Conservation (phyloP, 1,140 invertebrate species). For the Paralvinella palmiformis region DNA sequence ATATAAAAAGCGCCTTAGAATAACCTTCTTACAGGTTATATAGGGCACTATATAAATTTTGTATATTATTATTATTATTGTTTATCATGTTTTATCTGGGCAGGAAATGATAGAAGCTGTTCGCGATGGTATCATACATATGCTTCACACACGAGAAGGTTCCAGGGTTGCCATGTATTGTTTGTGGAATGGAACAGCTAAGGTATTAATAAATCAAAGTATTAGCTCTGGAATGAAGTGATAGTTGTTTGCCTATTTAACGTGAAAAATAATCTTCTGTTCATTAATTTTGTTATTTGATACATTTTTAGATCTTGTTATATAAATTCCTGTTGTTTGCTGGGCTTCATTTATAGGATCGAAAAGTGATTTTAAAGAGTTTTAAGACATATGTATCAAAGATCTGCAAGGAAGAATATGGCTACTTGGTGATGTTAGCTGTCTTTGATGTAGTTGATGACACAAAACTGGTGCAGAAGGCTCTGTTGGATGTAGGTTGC, state of each 20-base stretch:
- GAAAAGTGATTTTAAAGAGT: slow-evolving; percentile 65
- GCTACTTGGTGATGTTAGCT: slow-evolving; percentile 73
- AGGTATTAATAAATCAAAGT: slow-evolving; percentile 46
- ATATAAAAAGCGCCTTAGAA: not conserved
- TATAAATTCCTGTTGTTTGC: not conserved
- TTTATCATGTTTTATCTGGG: too few species aligned
- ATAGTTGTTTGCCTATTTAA: not conserved
- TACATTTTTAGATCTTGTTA: not conserved
- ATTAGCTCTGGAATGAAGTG: not conserved
- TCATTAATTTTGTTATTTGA: not conserved
- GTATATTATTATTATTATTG: not conserved
- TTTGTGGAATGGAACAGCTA: slow-evolving; percentile 80
- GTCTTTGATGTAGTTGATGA: slow-evolving; percentile 89
- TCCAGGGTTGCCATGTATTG: slow-evolving; percentile 70
- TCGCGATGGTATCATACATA: slow-evolving; percentile 64
- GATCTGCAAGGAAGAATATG: slow-evolving; percentile 77
- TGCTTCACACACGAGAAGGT: slow-evolving; percentile 79
- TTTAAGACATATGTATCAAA: slow-evolving; percentile 78
- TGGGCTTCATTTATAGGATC: slow-evolving; percentile 35
- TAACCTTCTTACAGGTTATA: not conserved
- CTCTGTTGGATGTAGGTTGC: slow-evolving; percentile 52
- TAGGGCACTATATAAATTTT: not conserved
- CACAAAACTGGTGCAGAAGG: slow-evolving; percentile 81
- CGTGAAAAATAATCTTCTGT: not conserved
- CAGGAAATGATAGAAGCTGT: slow-evolving; percentile 68